Evolutionary conservation across 2,113 vertebrate genomes (phyloP).

Genomic region (Manacus vitellinus): DNA sequence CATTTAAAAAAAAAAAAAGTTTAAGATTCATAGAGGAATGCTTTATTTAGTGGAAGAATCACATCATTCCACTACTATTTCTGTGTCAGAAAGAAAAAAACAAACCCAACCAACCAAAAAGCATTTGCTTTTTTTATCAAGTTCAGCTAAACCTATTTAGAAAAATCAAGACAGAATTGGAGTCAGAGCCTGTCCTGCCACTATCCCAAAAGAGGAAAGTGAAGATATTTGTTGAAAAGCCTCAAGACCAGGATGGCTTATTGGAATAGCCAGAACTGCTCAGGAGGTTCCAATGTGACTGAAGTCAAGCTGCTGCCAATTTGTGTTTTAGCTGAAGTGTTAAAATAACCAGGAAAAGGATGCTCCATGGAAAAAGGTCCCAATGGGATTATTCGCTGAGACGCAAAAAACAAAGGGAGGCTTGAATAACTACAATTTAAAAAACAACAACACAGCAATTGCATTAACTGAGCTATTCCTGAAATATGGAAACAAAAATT

Average conservation of each 20-base stretch:
- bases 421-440: neutral
- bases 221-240: neutral
- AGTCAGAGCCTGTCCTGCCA: neutral
- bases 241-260: neutral
- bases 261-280: neutral
- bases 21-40: neutral
- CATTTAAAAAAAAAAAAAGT: neutral
- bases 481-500: neutral
- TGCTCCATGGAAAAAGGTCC: neutral
- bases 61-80: neutral
- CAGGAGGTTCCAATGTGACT: neutral
- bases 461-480: neutral
- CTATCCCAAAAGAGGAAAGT: neutral
- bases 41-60: neutral
- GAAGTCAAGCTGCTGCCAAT: neutral
- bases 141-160: neutral
- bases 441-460: neutral
- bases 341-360: neutral
- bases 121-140: neutral
- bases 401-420: neutral
- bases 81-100: neutral
- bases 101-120: neutral
- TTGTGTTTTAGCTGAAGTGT: neutral
- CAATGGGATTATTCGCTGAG: neutral
- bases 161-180: neutral